A percentile compares a stretch with the other conserved stretches of the same genome.
These are phyloP conservation scores for Poecilia latipinna DNA, from an alignment of 2,113 vertebrate species.

Conservation along the genomic window DNA sequence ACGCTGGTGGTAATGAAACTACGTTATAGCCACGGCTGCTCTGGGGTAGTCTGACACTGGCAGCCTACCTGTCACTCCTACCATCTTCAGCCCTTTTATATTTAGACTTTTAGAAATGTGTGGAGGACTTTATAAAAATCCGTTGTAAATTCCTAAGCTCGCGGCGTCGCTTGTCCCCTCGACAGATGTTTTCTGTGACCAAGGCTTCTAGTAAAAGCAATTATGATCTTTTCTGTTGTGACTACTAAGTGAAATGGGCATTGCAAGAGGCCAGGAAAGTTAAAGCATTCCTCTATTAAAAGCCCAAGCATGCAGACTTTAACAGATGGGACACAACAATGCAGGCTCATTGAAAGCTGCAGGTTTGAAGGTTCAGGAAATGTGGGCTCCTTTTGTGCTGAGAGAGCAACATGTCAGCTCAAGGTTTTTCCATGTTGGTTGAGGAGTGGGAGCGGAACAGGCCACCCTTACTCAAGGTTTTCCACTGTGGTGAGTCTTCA, in stretches of 20 bases:
- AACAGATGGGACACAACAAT: conserved; percentile 70
- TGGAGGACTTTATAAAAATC: not conserved
- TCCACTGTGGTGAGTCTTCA: conserved; percentile 73
- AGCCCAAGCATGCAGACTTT: conserved; percentile 51
- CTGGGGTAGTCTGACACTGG: too few species aligned
- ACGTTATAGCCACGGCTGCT: too few species aligned
- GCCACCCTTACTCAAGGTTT: conserved; percentile 71
- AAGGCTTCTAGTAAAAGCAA: conserved; percentile 9
- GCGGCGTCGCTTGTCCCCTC: not conserved
- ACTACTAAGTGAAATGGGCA: conserved; percentile 17
- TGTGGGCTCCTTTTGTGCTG: conserved; percentile 70
- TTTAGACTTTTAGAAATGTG: too few species aligned
- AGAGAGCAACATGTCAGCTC: conserved; percentile 67
- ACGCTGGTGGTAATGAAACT: too few species aligned
- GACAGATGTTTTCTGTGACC: not conserved
- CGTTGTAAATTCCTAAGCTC: not conserved
- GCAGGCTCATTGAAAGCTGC: conserved; percentile 51
- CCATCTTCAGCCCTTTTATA: too few species aligned
- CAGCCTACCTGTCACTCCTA: too few species aligned
- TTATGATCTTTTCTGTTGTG: conserved; percentile 7
- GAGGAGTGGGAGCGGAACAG: conserved; percentile 51
- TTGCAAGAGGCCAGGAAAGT: conserved; percentile 17
- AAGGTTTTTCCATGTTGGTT: conserved; percentile 76
- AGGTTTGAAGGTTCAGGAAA: conserved; percentile 69
- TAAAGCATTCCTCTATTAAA: conserved; percentile 20